Base-by-base conservation (phyloP, 2,888 invertebrate genomes). In the Nomada ruficornis region DNA sequence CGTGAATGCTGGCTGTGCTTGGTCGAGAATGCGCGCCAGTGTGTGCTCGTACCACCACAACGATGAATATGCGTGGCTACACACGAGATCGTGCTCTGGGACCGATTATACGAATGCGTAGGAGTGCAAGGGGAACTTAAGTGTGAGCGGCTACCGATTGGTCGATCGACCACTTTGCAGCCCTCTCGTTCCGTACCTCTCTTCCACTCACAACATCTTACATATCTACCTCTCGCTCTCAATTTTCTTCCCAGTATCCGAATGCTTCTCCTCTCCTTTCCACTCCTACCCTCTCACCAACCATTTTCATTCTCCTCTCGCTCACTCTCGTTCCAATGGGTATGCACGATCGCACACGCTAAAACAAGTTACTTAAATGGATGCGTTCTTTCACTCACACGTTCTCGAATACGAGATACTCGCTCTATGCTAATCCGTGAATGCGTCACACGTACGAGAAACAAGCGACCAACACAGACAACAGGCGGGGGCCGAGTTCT, bases 11-110 rank as follows among this genome's bases (percentile, higher is more conserved):
- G 68, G 82, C 89, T 65, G 81, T 77, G 78, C 84, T 87, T 70
- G 75, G 84, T 87, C 83, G 86, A 87, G 90, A 88, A 85, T 88
- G 88, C 88, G 88, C 86, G 72, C 50, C 68, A 77, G 47, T 50
- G 52, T 54, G 50, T 55, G 55, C 60, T 44, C 69, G 65, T 55
- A 69, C 54, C 42, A 23, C 55, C 68, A 70, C 80, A 29, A 50
- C 13, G n/a, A 5, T 47, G 23, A 44, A 29, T 18, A 15, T 9
- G 15, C 54, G n/a, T 44, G 23, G 15, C 42, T 13, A 47, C 36
- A 26, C 10, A 50, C 47, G 15, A 3, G 57, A 47, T 50, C 52
- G 36, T 26, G 55, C 47, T 20, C 36, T 20, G 5, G 57, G 10
- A n/a, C n/a, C 15, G 23, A 72, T 60, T 54, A n/a, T 54, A 69